phyloP scores from a whole-genome alignment of 2,113 vertebrate species.

The Leptocoma aspasia region DNA sequence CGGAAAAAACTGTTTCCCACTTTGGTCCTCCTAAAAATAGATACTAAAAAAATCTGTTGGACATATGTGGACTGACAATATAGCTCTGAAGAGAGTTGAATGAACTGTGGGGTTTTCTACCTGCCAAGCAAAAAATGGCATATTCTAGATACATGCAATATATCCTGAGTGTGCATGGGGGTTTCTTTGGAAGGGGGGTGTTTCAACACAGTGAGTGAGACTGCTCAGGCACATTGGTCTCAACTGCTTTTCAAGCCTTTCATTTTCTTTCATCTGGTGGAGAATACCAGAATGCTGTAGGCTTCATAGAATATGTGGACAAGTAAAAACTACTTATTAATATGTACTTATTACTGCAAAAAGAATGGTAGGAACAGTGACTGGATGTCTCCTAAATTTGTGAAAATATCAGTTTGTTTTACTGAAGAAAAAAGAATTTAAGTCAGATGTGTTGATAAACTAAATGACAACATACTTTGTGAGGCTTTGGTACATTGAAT shows the following conservation, averaged over 20 bases:
- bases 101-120: not conserved
- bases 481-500: not conserved
- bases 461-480: fast-evolving
- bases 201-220: not conserved
- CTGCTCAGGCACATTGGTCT: not conserved
- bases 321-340: not conserved
- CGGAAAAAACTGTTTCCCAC: constrained; percentile 29
- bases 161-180: not conserved
- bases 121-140: not conserved
- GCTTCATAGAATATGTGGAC: not conserved
- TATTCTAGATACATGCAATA: not conserved
- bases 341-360: not conserved
- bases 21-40: constrained; percentile 53
- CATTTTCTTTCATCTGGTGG: not conserved
- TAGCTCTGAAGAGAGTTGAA: not conserved
- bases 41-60: constrained; percentile 48
- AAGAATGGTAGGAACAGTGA: not conserved
- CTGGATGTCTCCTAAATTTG: not conserved
- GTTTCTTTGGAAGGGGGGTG: not conserved
- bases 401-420: not conserved
- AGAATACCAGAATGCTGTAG: not conserved
- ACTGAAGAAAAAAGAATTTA: not conserved
- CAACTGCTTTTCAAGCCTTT: not conserved
- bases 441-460: not conserved
- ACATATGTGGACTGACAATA: constrained; percentile 26